Conservation (phyloP, 2,113 vertebrate species). For the Eclectus roratus region DNA sequence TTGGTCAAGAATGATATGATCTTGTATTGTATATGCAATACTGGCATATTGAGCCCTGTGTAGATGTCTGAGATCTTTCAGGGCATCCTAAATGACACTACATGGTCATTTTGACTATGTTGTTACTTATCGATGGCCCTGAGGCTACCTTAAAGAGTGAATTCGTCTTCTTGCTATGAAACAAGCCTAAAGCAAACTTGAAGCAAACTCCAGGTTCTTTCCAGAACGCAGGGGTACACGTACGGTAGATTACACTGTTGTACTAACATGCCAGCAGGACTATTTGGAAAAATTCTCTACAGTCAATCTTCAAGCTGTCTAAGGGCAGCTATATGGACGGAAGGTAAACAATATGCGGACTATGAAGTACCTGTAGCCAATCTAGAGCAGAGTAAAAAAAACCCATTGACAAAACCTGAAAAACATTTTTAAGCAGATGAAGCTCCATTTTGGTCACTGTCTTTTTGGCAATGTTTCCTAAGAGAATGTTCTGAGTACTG, state of each 20-base stretch:
- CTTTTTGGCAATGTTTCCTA: not conserved
- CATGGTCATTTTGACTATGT: not conserved
- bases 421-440: not conserved
- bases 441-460: not conserved
- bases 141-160: not conserved
- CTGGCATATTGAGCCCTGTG: not conserved
- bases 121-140: not conserved
- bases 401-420: not conserved
- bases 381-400: not conserved
- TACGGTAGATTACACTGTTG: not conserved
- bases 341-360: conserved; percentile 2
- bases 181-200: not conserved
- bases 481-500: not conserved
- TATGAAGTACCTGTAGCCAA: not conserved
- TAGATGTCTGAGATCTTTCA: not conserved
- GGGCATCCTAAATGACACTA: not conserved
- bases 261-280: not conserved
- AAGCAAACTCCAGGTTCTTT: not conserved
- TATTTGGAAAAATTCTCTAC: not conserved
- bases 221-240: not conserved
- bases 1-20: accelerated
- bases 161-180: not conserved
- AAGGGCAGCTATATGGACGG: not conserved
- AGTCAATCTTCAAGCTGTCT: not conserved
- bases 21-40: not conserved